Percentiles rank a stretch among this genome's conserved stretches.
Conservation (phyloP, 2,888 invertebrate species). For the Aphidoletes aphidimyza region DNA sequence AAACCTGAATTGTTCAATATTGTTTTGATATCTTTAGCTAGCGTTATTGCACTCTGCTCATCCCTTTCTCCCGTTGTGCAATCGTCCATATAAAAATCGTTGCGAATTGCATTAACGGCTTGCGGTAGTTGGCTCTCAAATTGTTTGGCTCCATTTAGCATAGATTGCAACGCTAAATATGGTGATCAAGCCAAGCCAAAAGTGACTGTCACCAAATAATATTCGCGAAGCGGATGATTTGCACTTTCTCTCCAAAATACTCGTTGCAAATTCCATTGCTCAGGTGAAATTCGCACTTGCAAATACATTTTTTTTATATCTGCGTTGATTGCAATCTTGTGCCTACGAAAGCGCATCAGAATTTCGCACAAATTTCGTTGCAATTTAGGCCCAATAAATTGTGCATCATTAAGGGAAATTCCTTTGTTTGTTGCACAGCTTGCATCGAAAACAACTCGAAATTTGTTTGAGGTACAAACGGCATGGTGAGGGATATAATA, state of each 20-base stretch:
- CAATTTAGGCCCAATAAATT: slow-evolving; percentile 56
- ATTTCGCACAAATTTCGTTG: too few relatives aligned
- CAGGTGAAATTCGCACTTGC: slow-evolving; percentile 58
- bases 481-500: slow-evolving; percentile 52
- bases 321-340: slow-evolving; percentile 58
- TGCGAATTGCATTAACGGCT: slow-evolving; percentile 57
- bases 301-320: slow-evolving; percentile 61
- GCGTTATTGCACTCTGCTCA: slow-evolving; percentile 56
- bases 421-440: slow-evolving; percentile 14
- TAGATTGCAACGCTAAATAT: slow-evolving; percentile 58
- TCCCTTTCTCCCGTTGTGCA: slow-evolving; percentile 58
- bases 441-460: slow-evolving; percentile 55
- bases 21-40: slow-evolving; percentile 57
- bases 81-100: too few relatives aligned
- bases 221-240: slow-evolving; percentile 57
- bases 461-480: slow-evolving; percentile 55
- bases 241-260: slow-evolving; percentile 58
- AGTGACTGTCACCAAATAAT: slow-evolving; percentile 58
- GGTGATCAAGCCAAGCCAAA: slow-evolving; percentile 59
- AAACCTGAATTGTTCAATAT: slow-evolving; percentile 56
- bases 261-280: slow-evolving; percentile 57
- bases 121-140: slow-evolving; percentile 56
- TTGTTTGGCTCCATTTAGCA: slow-evolving; percentile 57
- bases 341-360: slow-evolving; percentile 55
- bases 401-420: slow-evolving; percentile 56